Evolutionary conservation across 2,113 vertebrate genomes (phyloP).

Genomic region (Eretmochelys imbricata): DNA sequence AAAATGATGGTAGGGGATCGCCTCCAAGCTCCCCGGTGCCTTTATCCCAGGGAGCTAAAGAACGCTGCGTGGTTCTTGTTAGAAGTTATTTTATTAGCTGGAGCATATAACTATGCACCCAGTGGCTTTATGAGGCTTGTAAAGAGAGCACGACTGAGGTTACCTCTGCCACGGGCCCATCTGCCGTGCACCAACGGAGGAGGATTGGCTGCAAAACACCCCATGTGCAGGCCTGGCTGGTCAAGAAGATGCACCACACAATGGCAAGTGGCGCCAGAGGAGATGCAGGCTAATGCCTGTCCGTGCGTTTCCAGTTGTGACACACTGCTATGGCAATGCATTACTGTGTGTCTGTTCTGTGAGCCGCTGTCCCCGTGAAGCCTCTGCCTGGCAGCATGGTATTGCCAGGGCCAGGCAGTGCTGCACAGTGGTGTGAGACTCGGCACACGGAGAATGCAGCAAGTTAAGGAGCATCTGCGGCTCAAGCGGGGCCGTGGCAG

Average conservation of each 20-base stretch:
- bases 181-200: background rate
- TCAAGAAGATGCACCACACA: background rate
- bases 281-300: background rate
- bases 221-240: background rate
- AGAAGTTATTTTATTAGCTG: constrained; percentile 19
- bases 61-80: background rate
- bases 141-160: background rate
- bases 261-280: background rate
- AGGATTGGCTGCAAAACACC: background rate
- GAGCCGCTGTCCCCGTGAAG: background rate
- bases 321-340: background rate
- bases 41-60: background rate
- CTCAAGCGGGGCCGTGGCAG: background rate
- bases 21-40: background rate
- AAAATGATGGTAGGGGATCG: background rate
- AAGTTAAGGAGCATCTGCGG: background rate
- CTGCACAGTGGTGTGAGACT: accelerated
- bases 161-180: background rate
- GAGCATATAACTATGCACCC: background rate
- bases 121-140: constrained; percentile 11
- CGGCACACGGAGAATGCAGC: background rate
- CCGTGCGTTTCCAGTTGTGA: background rate
- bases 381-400: background rate
- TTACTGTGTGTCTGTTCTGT: background rate
- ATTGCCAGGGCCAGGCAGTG: background rate